Base-by-base conservation (phyloP, 2,113 vertebrate species). In the Circaetus gallicus region DNA sequence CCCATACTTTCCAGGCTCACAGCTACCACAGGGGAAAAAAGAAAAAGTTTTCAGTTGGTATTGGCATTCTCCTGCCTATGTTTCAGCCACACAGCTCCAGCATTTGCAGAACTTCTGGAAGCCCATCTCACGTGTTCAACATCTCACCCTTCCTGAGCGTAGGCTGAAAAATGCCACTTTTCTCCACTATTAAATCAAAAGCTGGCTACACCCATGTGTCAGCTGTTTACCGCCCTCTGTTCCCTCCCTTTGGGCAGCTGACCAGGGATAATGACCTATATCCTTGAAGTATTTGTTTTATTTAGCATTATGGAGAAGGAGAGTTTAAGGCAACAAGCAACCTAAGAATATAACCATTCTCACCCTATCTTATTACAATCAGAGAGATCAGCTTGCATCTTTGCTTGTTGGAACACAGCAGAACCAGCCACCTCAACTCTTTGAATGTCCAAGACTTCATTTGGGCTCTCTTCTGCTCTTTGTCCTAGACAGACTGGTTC, bases 271-370 rank as follows among this genome's bases (percentile, higher is more conserved):
- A 93, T 90, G 87, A 90, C 67, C 66, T 94, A 70, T 70, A 91
- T 93, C 49, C 85, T 83, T 77, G 32, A 77, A 94, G 74, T 45
- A 92, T 88, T 91, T 91, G 61, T 95, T 95, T 93, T 97, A 83
- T 88, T 94, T 82, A 80, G 49, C 42, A 62, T 80, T 90, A 72
- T 36, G 76, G 87, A 93, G 80, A 78, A 72, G 42, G 50, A 93
- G 31, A 8, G 62, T 82, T 95, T 87, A 82, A 95, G 53, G 62
- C 70, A 91, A 86, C 79, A 73, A 85, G 74, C 58, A 85, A 80
- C 45, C 38, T 77, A 76, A 94, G 70, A 88, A 72, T 62, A 90
- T 42, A 82, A 90, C 53, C 3, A 2, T 96, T 90, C 84, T 79
- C 74, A 91, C 45, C 78, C 58, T 90, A 65, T 95, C 78, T 91